Conservation (phyloP, 2,797 vertebrate genomes). For the Pitangus sulphuratus region DNA sequence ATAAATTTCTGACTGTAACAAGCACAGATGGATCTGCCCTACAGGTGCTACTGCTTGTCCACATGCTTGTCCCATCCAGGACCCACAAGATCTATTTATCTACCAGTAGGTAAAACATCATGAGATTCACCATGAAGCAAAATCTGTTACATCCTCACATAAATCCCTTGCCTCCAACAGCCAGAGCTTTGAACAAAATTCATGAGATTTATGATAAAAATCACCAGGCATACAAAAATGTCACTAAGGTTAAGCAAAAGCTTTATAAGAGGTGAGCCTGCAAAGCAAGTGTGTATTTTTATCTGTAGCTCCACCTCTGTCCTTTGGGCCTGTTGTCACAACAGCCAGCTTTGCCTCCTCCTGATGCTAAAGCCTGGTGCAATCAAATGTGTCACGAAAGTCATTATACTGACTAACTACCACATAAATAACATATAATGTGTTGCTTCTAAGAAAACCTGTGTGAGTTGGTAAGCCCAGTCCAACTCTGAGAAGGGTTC, state of each 20-base stretch:
- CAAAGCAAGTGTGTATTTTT: neutral
- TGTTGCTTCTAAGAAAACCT: neutral
- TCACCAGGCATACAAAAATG: neutral
- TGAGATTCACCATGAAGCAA: neutral
- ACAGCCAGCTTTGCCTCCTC: neutral
- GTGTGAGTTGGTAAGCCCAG: neutral
- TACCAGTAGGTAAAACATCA: neutral
- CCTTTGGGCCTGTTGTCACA: neutral
- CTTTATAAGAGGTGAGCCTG: neutral
- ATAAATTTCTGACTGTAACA: neutral
- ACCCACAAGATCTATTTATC: neutral
- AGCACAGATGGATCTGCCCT: neutral
- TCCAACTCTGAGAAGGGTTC: neutral
- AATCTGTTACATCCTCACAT: neutral
- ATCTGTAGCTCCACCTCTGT: neutral
- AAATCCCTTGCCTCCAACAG: neutral
- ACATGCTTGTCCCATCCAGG: neutral
- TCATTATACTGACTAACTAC: neutral
- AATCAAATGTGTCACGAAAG: neutral
- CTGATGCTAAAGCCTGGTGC: neutral
- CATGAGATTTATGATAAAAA: neutral
- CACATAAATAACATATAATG: rapidly evolving
- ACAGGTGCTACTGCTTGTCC: neutral
- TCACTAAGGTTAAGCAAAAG: neutral
- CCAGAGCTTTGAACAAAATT: neutral